phyloP scores from a whole-genome alignment of 2,113 vertebrate species.

The Fregata magnificens region DNA sequence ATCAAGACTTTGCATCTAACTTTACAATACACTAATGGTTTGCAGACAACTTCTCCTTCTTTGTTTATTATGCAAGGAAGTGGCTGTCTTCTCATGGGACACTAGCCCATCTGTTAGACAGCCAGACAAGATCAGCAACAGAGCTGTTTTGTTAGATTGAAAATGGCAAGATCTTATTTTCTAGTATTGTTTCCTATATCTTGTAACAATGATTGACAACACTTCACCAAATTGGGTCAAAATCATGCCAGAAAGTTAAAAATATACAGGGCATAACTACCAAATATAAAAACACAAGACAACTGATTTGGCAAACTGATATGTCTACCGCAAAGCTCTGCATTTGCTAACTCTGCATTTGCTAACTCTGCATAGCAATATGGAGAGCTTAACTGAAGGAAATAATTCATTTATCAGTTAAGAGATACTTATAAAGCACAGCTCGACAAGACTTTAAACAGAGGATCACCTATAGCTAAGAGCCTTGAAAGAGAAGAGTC shows the following conservation, averaged over 20 bases:
- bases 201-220: not conserved
- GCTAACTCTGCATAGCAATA: not conserved
- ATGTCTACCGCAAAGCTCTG: not conserved
- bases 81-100: constrained; percentile 55
- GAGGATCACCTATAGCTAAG: not conserved
- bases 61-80: constrained; percentile 64
- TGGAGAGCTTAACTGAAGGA: not conserved
- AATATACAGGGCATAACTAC: not conserved
- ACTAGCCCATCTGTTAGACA: constrained; percentile 52
- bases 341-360: not conserved
- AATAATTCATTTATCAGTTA: constrained; percentile 38
- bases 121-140: constrained; percentile 36
- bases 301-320: not conserved
- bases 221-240: not conserved
- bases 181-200: not conserved
- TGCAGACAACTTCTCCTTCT: constrained; percentile 56
- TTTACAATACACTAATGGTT: constrained; percentile 56
- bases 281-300: not conserved
- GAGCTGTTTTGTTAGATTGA: constrained; percentile 25
- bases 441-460: constrained; percentile 25
- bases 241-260: not conserved
- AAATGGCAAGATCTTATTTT: constrained; percentile 20
- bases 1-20: constrained; percentile 45
- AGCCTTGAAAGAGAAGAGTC: not conserved
- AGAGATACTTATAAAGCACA: constrained; percentile 44